Percentiles rank a stretch among this genome's conserved stretches.
Evolutionary conservation across 2,888 invertebrate genomes (phyloP).

Genomic region (Drosophila colorata): DNA sequence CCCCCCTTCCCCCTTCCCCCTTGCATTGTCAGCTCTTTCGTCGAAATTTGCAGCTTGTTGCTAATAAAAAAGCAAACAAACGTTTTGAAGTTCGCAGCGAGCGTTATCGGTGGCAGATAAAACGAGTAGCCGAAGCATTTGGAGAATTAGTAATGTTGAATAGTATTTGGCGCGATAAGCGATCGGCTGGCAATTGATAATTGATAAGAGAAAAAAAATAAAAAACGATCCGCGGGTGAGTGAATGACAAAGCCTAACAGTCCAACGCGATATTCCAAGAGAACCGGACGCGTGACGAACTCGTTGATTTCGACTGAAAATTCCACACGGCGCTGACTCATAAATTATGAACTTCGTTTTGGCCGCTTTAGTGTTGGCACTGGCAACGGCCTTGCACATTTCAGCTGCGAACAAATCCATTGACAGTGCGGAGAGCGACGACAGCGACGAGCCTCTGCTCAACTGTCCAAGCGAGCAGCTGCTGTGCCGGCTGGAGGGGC

Average conservation of each 20-base stretch:
- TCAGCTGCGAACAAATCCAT: not conserved
- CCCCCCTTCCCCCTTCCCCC: no score
- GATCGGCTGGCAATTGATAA: conserved; percentile 25
- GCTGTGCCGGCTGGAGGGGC: conserved; percentile 22
- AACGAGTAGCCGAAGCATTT: conserved; percentile 22
- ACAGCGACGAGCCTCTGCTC: not conserved
- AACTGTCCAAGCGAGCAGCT: conserved; percentile 21
- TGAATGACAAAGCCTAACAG: conserved; percentile 31
- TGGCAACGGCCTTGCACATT: conserved; percentile 6
- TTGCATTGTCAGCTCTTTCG: not conserved
- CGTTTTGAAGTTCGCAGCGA: conserved; percentile 27
- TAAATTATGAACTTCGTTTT: conserved; percentile 39
- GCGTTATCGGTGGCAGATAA: conserved; percentile 45
- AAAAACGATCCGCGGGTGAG: conserved; percentile 12
- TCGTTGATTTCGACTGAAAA: conserved; percentile 2
- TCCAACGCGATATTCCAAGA: conserved; percentile 38
- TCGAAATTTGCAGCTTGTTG: conserved; percentile 33
- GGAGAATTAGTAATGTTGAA: conserved; percentile 37
- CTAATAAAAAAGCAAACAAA: conserved; percentile 58
- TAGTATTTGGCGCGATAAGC: conserved; percentile 48
- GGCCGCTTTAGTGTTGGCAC: conserved; percentile 28
- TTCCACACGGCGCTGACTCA: conserved; percentile 53
- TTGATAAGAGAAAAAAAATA: conserved; percentile 46
- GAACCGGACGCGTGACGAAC: conserved; percentile 40
- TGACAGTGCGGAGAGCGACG: not conserved